Base-by-base conservation (phyloP, 64 coral and sea anemone species). In the Astreopora myriophthalma region DNA sequence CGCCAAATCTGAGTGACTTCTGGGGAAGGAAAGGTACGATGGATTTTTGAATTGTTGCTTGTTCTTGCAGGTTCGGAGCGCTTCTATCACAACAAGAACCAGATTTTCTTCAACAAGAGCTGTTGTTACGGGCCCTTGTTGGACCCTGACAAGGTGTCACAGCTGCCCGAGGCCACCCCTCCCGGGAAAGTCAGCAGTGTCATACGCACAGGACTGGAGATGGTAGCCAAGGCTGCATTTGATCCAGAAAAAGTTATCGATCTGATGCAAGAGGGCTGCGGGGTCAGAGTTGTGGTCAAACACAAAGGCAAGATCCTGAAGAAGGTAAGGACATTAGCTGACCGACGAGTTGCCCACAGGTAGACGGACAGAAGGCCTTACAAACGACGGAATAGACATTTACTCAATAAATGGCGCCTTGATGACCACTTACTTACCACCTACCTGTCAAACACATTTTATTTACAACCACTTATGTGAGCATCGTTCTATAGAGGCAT, bases 71-170 rank as follows among this genome's bases (percentile, higher is more conserved):
- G 93, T 63, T 91, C 97, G 7, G 97, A 99, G 72, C 87, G 97
- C n/a, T 99, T 99, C 76, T 99, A 99, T 78, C 97, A 99, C 88
- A 99, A 96, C 97, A 99, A 96, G 66, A 99, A 99, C 69, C 97
- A 95, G 82, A 99, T 99, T 3, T 99, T 95, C 78, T 96, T 99
- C 19, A 99, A 99, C 87, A 99, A 99, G 70, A 88, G 94, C 31
- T 99, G 97, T 40, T 99, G 97, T 60, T 93, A 85, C 84, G 97
- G 97, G 5, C 97, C 97, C 3, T 57, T 99, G 67, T 36, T 99
- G 33, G 90, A 99, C 70, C 97, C 97, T 5, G 94, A 96, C 30
- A 84, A 95, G 89, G 97, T 99, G 58, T 86, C 88, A 76, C 91
- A 91, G 27, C 65, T 99, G 40, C 97, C 97, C 35, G 97, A 99